Evolutionary conservation across 2,113 vertebrate species (phyloP), one percentile per base, ranked within the genome.

Genomic region (Pholis gunnellus): DNA sequence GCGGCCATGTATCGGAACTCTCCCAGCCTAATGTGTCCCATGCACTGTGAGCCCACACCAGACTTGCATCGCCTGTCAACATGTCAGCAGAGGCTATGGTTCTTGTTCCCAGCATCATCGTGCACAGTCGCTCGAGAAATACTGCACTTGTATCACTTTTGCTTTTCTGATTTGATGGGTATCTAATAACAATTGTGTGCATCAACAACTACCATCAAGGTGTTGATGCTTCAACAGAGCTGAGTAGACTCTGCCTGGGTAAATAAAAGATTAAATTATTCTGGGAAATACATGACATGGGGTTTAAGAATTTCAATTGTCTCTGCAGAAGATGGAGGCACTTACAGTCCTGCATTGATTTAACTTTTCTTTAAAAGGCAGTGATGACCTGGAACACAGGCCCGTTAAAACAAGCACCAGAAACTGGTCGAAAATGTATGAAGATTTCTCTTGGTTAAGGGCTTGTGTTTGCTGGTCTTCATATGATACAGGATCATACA

Each of bases 281-380:
- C 50, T n/a, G 3, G 20, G 22, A 54, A 54, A 54, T n/a, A 22
- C 52, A 50, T 17, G 0, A 48, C 5, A 20, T 50, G 48, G 48
- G 48, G 17, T 50, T 50, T 48, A 15, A 46, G 3, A 4, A 46
- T 46, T 48, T 20, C 8, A n/a, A n/a, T 54, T 4, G 7, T 52
- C 54, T 36, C 34, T 57, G 13, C 38, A 42, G 60, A 67, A n/a
- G 56, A 57, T 63, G 25, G 38, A 60, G 42, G 79, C 71, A 9
- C 59, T 20, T 48, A 67, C 60, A 72, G 50, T 67, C 40, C 40
- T 9, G 52, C 29, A 73, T 72, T 83, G 42, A 65, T 73, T 73
- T 14, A 75, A 65, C 59, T 38, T 79, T 66, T 54, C 22, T 40
- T 25, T 2, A 54, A 42, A 54, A 79, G 57, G 56, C 15, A 44